Evolutionary conservation across 2,113 vertebrate species (phyloP).

Genomic region (Puffinus mauretanicus): DNA sequence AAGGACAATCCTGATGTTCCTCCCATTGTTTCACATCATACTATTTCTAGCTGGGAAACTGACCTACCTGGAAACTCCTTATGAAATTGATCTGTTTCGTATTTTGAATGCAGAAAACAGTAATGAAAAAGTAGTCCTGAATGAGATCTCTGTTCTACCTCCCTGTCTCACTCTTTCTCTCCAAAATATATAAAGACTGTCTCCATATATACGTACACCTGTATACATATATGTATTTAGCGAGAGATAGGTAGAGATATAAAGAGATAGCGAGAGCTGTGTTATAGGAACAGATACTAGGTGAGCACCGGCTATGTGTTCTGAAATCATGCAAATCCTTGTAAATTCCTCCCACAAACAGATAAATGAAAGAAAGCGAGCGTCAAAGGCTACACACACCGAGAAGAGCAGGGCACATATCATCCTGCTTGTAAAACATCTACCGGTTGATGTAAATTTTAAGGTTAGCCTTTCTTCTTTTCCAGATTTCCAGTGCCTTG

Average conservation of each 20-base stretch:
- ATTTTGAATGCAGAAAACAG: not conserved
- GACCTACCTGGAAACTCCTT: not conserved
- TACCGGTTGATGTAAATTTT: not conserved
- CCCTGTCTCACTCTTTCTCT: not conserved
- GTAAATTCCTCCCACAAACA: not conserved
- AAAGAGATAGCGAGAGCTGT: not conserved
- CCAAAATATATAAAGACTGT: not conserved
- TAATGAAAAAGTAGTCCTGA: not conserved
- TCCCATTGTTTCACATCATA: not conserved
- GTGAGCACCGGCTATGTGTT: not conserved
- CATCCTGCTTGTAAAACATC: not conserved
- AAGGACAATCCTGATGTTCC: not conserved
- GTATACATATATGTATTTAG: not conserved
- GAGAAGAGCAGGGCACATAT: not conserved
- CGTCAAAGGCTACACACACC: not conserved
- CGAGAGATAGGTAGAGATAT: not conserved
- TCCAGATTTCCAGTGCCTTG: not conserved
- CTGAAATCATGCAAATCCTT: not conserved
- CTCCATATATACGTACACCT: not conserved
- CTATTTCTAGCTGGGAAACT: not conserved
- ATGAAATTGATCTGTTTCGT: not conserved
- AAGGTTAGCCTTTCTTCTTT: not conserved
- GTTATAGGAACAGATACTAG: not conserved
- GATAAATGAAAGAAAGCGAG: not conserved
- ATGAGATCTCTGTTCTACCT: not conserved